Conservation (phyloP, 2,797 vertebrate genomes). For the Amniataba percoides region DNA sequence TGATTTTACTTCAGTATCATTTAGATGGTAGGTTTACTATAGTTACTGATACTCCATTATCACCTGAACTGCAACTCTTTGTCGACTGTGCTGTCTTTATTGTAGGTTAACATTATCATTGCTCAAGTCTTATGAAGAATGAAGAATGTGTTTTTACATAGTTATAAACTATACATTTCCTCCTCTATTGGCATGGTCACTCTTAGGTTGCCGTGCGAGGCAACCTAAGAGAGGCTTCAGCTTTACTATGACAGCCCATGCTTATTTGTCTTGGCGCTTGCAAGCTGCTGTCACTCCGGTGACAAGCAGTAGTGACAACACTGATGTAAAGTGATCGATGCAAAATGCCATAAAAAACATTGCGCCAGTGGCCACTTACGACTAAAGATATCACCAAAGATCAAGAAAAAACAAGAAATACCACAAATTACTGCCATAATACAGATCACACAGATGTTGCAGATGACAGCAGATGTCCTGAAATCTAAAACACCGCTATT, state of each 20-base stretch:
- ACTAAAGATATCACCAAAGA: not conserved
- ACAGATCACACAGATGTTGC: too few relatives aligned
- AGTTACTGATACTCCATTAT: too few relatives aligned
- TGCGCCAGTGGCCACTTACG: not conserved
- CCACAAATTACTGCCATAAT: not conserved
- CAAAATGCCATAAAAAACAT: conserved; percentile 5
- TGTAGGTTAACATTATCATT: not conserved
- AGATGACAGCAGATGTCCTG: not conserved
- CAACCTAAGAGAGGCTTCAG: too few relatives aligned
- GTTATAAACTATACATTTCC: not conserved
- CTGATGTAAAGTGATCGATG: conserved; percentile 31
- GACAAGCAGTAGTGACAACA: conserved; percentile 23
- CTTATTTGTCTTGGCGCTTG: conserved; percentile 36
- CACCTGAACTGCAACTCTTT: too few relatives aligned
- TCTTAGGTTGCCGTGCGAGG: not conserved
- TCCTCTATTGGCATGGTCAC: not conserved
- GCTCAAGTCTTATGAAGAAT: not conserved
- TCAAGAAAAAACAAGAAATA: not conserved
- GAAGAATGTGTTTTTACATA: not conserved
- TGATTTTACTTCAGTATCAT: not conserved
- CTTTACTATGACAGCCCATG: conserved; percentile 15
- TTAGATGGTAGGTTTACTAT: not conserved
- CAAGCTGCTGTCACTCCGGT: conserved; percentile 42
- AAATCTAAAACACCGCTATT: not conserved
- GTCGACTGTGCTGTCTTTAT: too few relatives aligned